Conservation (phyloP, 2,113 vertebrate genomes). For the Manacus vitellinus region DNA sequence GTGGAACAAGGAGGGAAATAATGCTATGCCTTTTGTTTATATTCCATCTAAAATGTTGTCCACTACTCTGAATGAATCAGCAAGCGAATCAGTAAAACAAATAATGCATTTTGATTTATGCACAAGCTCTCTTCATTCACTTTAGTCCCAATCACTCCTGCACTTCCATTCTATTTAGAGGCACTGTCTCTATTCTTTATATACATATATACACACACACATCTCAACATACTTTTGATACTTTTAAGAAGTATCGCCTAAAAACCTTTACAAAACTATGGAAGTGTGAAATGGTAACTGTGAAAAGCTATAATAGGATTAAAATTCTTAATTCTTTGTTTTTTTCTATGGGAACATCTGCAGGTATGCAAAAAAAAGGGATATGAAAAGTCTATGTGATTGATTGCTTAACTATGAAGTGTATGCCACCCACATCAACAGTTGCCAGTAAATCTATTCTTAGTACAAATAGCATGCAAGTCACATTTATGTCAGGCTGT, state of each 20-base stretch:
- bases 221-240: neutral
- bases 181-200: neutral
- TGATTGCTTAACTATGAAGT: slow-evolving; percentile 6
- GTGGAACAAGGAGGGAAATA: neutral
- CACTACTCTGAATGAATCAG: neutral
- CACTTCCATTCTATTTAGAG: neutral
- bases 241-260: neutral
- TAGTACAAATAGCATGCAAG: neutral
- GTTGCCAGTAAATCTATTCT: slow-evolving; percentile 30
- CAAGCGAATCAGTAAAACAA: neutral
- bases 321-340: neutral
- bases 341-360: neutral
- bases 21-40: neutral
- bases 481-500: neutral
- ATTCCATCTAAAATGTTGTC: neutral
- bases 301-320: neutral
- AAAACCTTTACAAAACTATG: neutral
- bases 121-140: neutral
- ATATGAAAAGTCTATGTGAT: neutral
- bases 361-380: neutral
- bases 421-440: neutral
- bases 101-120: neutral
- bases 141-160: neutral
- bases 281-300: neutral
- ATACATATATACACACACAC: neutral